Conservation (phyloP, 2,113 vertebrate genomes). For the Rhipidura dahli region DNA sequence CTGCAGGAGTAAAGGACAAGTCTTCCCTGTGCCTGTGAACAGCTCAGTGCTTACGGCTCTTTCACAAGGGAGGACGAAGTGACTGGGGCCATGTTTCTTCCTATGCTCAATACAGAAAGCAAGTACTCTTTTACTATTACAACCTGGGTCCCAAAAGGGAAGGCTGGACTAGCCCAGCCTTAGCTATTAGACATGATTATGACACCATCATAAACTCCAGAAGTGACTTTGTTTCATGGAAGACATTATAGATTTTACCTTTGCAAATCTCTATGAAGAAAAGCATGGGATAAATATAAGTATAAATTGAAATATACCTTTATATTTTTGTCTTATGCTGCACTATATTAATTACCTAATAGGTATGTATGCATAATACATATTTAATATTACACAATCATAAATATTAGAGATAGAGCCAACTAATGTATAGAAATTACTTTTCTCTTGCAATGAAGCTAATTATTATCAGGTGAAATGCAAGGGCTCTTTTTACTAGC, state of each 20-base stretch:
- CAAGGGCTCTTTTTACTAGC: not conserved
- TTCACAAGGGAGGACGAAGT: not conserved
- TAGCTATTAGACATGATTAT: not conserved
- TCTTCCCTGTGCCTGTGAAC: not conserved
- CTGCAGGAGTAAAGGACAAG: not conserved
- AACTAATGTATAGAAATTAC: not conserved
- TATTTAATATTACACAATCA: not conserved
- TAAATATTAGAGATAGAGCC: not conserved
- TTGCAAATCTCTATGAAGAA: not conserved
- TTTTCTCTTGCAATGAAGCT: not conserved
- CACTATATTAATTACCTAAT: not conserved
- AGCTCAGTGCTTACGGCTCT: not conserved
- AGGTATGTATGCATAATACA: not conserved
- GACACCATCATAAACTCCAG: not conserved
- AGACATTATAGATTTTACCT: not conserved
- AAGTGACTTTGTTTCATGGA: not conserved
- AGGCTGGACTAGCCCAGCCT: not conserved
- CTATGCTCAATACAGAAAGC: not conserved
- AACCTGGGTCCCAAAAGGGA: not conserved
- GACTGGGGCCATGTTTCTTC: not conserved
- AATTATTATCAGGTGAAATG: constrained; percentile 14
- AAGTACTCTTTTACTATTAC: not conserved
- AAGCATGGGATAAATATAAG: not conserved
- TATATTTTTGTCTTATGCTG: not conserved
- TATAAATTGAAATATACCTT: not conserved